These are phyloP conservation scores for Chloropsis cyanopogon DNA, from an alignment of 2,113 vertebrate genomes.

Conservation along the genomic window DNA sequence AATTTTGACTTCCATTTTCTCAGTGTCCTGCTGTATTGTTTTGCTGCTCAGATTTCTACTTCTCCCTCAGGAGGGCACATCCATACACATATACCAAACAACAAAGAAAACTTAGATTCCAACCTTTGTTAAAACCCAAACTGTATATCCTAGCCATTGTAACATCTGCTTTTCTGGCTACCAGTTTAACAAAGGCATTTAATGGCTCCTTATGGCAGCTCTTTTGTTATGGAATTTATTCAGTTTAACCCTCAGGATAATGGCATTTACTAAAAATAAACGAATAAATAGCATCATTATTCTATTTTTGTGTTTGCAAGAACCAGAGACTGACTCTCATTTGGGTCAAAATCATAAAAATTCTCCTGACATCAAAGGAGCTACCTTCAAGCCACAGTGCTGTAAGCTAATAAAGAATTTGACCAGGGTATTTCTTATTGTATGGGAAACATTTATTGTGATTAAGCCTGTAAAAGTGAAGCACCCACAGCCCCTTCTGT, in stretches of 20 bases:
- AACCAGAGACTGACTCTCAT: not conserved
- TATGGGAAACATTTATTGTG: not conserved
- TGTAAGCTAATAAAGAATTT: not conserved
- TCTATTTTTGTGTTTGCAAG: not conserved
- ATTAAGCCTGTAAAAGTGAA: not conserved
- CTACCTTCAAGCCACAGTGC: not conserved
- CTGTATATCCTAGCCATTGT: not conserved
- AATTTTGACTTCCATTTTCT: not conserved
- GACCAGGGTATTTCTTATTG: not conserved
- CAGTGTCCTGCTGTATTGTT: not conserved
- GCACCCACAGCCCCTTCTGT: not conserved
- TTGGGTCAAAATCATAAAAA: constrained; percentile 10
- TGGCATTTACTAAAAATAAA: constrained; percentile 10
- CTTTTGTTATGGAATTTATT: not conserved
- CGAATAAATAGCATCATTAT: not conserved
- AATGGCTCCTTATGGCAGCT: not conserved
- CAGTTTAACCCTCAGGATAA: not conserved
- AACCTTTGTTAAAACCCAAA: not conserved
- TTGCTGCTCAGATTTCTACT: not conserved
- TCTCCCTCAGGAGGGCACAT: not conserved
- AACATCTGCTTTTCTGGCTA: not conserved
- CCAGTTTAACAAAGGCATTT: not conserved
- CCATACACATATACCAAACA: not conserved
- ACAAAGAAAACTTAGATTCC: not conserved
- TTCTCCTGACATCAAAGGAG: not conserved